These are phyloP conservation scores for Rhinolophus ferrumequinum DNA, from an alignment of 2,113 vertebrate species.

Conservation along the genomic window DNA sequence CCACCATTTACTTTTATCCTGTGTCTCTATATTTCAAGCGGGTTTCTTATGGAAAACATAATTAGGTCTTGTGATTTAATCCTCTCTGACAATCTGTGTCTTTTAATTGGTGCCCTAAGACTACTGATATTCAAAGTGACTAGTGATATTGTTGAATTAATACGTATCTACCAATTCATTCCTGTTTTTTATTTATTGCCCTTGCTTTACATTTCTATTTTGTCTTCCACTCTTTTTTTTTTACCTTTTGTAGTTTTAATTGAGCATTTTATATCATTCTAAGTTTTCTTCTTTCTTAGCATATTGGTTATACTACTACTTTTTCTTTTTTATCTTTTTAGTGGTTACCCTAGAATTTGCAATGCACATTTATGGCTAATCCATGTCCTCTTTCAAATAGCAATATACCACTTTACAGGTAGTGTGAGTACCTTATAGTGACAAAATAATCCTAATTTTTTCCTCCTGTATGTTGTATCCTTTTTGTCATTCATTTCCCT, in stretches of 20 bases:
- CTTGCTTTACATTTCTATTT: neutral
- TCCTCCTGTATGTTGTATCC: neutral
- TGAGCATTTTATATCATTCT: neutral
- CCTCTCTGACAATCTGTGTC: no score
- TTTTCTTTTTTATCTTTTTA: neutral
- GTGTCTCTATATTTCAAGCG: neutral
- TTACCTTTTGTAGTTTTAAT: neutral
- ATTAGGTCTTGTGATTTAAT: neutral
- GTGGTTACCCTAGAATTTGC: neutral
- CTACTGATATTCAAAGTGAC: no score
- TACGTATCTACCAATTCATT: neutral
- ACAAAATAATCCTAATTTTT: neutral
- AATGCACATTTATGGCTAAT: neutral
- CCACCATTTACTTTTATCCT: neutral
- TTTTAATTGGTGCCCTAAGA: no score
- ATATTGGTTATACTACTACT: neutral
- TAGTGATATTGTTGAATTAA: neutral
- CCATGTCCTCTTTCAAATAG: neutral
- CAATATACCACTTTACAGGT: neutral
- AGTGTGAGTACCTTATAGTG: neutral
- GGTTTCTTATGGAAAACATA: neutral
- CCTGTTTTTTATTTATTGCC: neutral
- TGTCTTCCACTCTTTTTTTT: neutral
- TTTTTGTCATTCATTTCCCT: neutral
- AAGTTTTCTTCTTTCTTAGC: neutral